These are phyloP conservation scores for Halichoerus grypus DNA, from an alignment of 2,113 vertebrate genomes.

Conservation along the genomic window DNA sequence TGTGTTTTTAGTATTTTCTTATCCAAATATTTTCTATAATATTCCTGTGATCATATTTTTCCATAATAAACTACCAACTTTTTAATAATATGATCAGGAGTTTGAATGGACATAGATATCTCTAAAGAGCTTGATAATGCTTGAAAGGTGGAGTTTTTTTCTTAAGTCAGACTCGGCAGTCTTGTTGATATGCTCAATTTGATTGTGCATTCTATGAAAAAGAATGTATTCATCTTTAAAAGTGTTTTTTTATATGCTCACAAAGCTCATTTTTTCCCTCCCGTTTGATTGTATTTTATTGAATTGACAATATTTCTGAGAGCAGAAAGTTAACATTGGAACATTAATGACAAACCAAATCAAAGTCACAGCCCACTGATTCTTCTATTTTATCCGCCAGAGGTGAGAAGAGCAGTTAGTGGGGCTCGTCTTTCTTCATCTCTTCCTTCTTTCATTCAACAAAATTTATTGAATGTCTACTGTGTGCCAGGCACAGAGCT, in stretches of 20 bases:
- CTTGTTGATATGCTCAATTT: conserved; percentile 30
- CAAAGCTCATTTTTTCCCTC: conserved; percentile 1
- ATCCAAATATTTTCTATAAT: conserved; percentile 22
- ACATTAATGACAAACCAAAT: neutral
- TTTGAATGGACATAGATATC: neutral
- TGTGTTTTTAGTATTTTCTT: conserved; percentile 23
- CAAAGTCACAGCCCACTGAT: neutral
- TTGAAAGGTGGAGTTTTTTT: neutral
- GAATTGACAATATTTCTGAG: neutral
- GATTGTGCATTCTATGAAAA: neutral
- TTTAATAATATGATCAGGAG: neutral
- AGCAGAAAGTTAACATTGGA: neutral
- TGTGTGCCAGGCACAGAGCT: neutral
- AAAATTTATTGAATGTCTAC: neutral
- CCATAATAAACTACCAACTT: neutral
- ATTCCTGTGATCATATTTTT: neutral
- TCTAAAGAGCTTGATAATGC: conserved; percentile 2
- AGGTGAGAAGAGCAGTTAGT: neutral
- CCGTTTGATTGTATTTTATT: neutral
- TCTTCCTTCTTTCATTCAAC: neutral
- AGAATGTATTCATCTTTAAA: neutral
- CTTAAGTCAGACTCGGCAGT: neutral
- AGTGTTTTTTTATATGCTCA: neutral
- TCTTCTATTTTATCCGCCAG: neutral
- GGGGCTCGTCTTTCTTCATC: neutral